These are phyloP conservation scores for Gryllus bimaculatus DNA, from an alignment of 1,140 invertebrate genomes.

Conservation along the genomic window DNA sequence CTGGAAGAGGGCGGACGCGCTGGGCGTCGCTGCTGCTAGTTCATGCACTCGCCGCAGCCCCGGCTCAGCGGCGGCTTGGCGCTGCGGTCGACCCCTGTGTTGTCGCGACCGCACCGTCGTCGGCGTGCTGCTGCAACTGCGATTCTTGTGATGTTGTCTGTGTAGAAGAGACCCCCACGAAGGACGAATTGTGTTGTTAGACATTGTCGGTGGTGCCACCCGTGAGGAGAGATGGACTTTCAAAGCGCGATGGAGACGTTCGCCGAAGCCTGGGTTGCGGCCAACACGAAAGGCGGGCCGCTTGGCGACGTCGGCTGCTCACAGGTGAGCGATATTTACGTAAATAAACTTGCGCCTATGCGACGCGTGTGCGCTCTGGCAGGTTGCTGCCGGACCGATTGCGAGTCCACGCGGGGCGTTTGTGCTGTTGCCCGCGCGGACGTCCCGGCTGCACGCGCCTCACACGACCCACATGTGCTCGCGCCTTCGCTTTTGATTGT, in stretches of 20 bases:
- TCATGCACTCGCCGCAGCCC: neutral
- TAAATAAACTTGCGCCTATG: too few species aligned
- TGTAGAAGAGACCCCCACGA: neutral
- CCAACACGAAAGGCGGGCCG: slow-evolving; percentile 64
- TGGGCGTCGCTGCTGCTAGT: neutral
- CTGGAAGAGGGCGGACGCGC: slow-evolving; percentile 13
- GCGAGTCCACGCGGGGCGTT: too few species aligned
- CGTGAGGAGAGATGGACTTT: slow-evolving; percentile 69
- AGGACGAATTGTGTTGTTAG: neutral
- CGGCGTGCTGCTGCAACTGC: neutral
- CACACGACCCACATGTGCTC: too few species aligned
- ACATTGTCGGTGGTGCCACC: neutral
- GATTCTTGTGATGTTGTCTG: neutral
- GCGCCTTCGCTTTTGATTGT: too few species aligned
- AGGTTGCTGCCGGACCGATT: too few species aligned
- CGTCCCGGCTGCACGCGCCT: too few species aligned
- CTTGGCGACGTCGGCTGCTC: slow-evolving; percentile 33
- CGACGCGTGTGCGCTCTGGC: too few species aligned
- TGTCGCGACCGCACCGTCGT: neutral
- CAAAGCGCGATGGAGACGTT: slow-evolving; percentile 96
- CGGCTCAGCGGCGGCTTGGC: neutral
- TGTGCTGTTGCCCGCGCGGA: too few species aligned
- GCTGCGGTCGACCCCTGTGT: slow-evolving; percentile 2
- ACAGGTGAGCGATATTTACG: slow-evolving; percentile 9
- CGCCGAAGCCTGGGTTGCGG: slow-evolving; percentile 90